A percentile compares a stretch with the other conserved stretches of the same genome.
These are phyloP conservation scores for Mormoops blainvillei DNA, from an alignment of 2,113 vertebrate species.

Conservation along the genomic window DNA sequence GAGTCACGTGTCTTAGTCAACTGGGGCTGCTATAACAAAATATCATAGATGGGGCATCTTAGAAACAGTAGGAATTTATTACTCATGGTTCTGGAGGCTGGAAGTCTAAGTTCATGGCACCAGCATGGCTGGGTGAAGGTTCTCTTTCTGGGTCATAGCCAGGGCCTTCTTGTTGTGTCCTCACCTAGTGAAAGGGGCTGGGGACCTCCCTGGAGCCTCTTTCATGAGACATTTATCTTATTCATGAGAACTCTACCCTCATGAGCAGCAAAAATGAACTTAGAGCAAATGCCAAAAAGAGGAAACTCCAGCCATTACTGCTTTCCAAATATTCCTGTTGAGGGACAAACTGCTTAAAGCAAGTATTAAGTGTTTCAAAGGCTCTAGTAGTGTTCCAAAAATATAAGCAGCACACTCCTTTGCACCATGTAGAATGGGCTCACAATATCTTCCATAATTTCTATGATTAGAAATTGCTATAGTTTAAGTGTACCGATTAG, in stretches of 20 bases:
- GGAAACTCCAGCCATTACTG: not conserved
- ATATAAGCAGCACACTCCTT: conserved; percentile 61
- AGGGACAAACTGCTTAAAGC: conserved; percentile 38
- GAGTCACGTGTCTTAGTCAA: not conserved
- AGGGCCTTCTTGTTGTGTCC: not conserved
- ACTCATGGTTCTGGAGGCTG: not conserved
- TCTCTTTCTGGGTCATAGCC: not conserved
- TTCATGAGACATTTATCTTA: not conserved
- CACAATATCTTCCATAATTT: not conserved
- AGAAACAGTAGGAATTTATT: not conserved
- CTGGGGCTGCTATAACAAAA: not conserved
- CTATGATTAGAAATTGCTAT: conserved; percentile 37
- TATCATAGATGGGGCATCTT: not conserved
- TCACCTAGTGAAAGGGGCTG: not conserved
- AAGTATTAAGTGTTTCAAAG: conserved; percentile 55
- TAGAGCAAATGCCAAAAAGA: not conserved
- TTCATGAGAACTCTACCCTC: not conserved
- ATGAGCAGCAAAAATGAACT: not conserved
- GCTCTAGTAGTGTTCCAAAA: conserved; percentile 18
- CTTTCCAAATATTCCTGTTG: conserved; percentile 55
- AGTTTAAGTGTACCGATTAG: conserved; percentile 53
- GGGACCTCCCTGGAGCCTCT: not conserved
- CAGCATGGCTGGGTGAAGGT: not conserved
- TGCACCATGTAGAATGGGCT: conserved; percentile 48
- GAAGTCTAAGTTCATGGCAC: not conserved